Base-by-base conservation (phyloP, 2,888 invertebrate genomes). In the Ormyrus pomaceus region DNA sequence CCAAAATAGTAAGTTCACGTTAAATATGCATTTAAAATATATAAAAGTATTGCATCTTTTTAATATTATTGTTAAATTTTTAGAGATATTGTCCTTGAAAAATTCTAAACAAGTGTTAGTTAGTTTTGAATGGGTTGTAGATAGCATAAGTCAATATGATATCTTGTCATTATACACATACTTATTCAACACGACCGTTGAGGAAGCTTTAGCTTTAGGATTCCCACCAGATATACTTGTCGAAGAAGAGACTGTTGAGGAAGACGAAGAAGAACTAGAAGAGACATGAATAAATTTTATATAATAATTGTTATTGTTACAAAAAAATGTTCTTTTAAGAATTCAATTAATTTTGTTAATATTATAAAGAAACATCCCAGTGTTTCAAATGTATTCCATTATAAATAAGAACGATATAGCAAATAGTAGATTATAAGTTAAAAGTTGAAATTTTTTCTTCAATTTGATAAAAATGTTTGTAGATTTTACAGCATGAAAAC, bases 71-170 rank as follows among this genome's bases (percentile, higher is more conserved):
- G 11, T 55, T 50, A 19, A 19, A 61, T 66, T 69, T 80, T 58
- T n/a, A 82, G 82, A 58, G 64, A 5, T 62, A 56, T 83, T 82
- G 79, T 70, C 73, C 6, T 62, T 69, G 11, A 74, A 72, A 50
- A 80, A 82, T 71, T 71, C 83, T 2, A 71, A 66, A n/a, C 87
- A 86, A 1, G 82, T 86, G 11, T 82, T 86, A 6, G 77, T 88
- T 50, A 78, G 76, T 50, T 83, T 86, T 61, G 87, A 87, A 34
- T 89, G 89, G 89, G 71, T 87, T 19, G 83, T 87, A 0, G 87
- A 88, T 55, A 85, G 88, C 74, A 86, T 89, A 68, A 85, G 89
- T 78, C 86, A 84, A 13, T 89, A 88, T 71, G 84, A 79, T 71
- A 78, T 88, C 48, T 56, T 86, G 48, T 85, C 87, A 2, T 78